Percentiles rank a stretch among this genome's conserved stretches.
phyloP scores from a whole-genome alignment of 2,888 invertebrate genomes.

The Trissoscelio sp. region DNA sequence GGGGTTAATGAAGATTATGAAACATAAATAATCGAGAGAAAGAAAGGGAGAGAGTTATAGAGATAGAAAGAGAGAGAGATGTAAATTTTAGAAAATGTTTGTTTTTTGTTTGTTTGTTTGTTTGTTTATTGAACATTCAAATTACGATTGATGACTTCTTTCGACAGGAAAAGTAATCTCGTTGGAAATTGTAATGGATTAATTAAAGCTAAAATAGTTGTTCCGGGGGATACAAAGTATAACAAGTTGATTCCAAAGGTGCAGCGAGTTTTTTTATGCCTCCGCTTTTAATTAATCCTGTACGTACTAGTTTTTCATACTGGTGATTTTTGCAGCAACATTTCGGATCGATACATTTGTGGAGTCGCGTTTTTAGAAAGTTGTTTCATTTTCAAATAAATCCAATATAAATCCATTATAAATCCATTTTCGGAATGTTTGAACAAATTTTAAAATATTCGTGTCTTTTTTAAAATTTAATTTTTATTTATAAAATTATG shows the following conservation, averaged over 20 bases:
- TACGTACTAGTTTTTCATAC: constrained; percentile 18
- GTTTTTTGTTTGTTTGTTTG: too few relatives aligned
- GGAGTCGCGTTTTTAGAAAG: not conserved
- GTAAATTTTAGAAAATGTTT: too few relatives aligned
- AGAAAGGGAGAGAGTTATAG: too few relatives aligned
- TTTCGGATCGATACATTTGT: constrained; percentile 4
- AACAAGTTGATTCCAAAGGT: constrained; percentile 36
- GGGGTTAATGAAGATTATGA: too few relatives aligned
- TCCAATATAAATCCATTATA: too few relatives aligned
- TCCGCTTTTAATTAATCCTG: constrained; percentile 39
- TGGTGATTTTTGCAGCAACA: constrained; percentile 27
- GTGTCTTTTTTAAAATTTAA: too few relatives aligned
- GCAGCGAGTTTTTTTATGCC: constrained; percentile 30
- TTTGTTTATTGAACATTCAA: too few relatives aligned
- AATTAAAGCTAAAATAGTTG: constrained; percentile 41
- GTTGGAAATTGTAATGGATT: constrained; percentile 34
- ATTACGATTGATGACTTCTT: too few relatives aligned
- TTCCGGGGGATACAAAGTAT: constrained; percentile 6
- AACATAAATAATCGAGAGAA: too few relatives aligned
- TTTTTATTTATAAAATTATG: too few relatives aligned
- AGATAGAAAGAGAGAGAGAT: too few relatives aligned
- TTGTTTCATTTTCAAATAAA: not conserved
- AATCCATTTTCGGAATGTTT: constrained; percentile 7
- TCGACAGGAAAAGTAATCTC: constrained; percentile 20
- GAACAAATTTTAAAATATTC: too few relatives aligned